Evolutionary conservation across 2,797 vertebrate genomes (phyloP).

Genomic region (Urocyon cinereoargenteus): DNA sequence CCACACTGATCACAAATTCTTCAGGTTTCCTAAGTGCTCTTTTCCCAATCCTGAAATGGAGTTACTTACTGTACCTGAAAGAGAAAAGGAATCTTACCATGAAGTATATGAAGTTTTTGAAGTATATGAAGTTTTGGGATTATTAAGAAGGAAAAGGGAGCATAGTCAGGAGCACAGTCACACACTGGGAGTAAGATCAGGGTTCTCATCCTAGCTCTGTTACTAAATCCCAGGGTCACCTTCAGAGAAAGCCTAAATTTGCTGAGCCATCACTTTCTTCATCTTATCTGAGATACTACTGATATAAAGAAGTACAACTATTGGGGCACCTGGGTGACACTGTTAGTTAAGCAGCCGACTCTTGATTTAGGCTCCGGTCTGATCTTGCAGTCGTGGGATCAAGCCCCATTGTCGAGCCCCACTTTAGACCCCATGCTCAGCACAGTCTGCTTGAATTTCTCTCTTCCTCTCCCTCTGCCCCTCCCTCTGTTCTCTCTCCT

Average conservation of each 20-base stretch:
- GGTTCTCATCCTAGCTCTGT: not conserved
- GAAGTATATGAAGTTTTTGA: not conserved
- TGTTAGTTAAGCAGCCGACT: not conserved
- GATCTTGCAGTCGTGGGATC: not conserved
- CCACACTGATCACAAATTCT: slow-evolving; percentile 33
- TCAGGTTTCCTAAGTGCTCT: slow-evolving; percentile 49
- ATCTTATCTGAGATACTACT: not conserved
- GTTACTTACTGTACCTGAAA: not conserved
- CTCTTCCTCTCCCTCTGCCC: not conserved
- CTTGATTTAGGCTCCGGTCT: not conserved
- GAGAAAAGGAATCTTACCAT: not conserved
- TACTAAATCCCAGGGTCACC: not conserved
- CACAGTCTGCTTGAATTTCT: not conserved
- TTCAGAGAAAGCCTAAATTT: not conserved
- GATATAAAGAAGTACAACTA: not conserved
- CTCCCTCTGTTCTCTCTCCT: not conserved
- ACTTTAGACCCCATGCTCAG: too few relatives aligned
- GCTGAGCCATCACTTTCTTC: not conserved
- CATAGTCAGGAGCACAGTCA: not conserved
- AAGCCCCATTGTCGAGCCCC: not conserved
- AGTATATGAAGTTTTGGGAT: not conserved
- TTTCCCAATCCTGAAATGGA: slow-evolving; percentile 22
- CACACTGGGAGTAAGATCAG: not conserved
- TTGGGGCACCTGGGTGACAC: not conserved
- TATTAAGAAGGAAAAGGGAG: not conserved